Conservation (phyloP, 2,113 vertebrate species). For the Gorsachius goisagi region DNA sequence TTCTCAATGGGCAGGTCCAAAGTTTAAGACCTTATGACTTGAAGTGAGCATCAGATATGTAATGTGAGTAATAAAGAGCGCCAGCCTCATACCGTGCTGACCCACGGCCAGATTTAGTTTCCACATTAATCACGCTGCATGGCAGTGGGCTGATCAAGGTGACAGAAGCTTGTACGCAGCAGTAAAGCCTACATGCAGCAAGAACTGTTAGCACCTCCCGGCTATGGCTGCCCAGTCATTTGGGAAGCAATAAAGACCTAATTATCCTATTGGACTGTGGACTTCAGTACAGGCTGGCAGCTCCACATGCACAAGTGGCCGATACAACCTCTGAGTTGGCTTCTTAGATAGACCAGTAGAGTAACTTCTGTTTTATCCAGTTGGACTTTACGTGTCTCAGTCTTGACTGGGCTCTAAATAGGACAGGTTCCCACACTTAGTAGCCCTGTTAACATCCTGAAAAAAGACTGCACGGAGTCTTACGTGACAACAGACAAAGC, state of each 20-base stretch:
- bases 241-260: not conserved
- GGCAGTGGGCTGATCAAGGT: not conserved
- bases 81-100: not conserved
- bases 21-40: not conserved
- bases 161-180: not conserved
- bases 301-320: rapidly evolving
- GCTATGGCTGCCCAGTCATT: not conserved
- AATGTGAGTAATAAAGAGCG: not conserved
- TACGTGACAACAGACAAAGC: not conserved
- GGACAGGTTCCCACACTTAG: not conserved
- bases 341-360: not conserved
- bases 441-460: not conserved
- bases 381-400: not conserved
- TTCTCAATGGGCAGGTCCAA: slow-evolving; percentile 33
- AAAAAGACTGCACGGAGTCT: not conserved
- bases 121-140: not conserved
- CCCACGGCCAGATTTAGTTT: not conserved
- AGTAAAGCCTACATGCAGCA: not conserved
- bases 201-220: not conserved
- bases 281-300: not conserved
- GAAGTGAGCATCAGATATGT: not conserved
- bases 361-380: not conserved
- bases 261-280: not conserved
- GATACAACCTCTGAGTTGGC: rapidly evolving
- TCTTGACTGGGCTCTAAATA: not conserved